Evolutionary conservation across 1,140 invertebrate genomes (phyloP).

Genomic region (Atta texana): DNA sequence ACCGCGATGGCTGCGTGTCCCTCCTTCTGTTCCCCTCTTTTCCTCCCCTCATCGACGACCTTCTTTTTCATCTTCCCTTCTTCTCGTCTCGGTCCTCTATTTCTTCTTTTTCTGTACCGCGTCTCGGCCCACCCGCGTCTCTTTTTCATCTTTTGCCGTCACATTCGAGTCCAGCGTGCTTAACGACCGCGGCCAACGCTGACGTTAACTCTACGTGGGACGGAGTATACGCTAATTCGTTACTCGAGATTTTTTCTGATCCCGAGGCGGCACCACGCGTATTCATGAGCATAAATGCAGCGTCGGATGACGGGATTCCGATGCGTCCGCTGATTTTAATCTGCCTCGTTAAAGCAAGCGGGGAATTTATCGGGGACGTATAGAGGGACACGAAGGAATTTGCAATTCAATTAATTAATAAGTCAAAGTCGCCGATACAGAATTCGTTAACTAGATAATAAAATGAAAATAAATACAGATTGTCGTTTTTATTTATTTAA

Average conservation of each 20-base stretch:
- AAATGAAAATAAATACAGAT: background rate
- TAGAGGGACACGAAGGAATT: constrained; percentile 27
- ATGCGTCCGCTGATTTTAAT: constrained; percentile 55
- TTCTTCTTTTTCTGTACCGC: constrained; percentile 41
- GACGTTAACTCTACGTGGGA: constrained; percentile 57
- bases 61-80: constrained; percentile 59
- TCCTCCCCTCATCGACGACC: constrained; percentile 41
- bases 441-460: background rate
- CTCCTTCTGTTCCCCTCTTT: background rate
- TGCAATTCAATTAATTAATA: constrained; percentile 51
- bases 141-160: constrained; percentile 56
- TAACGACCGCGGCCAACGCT: constrained; percentile 48
- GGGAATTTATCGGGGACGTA: constrained; percentile 19
- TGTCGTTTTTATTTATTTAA: background rate
- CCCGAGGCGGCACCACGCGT: constrained; percentile 44
- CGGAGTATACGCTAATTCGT: constrained; percentile 57
- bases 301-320: constrained; percentile 41
- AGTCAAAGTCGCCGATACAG: background rate
- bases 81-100: constrained; percentile 38
- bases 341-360: constrained; percentile 5
- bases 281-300: constrained; percentile 43
- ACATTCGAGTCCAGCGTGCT: constrained; percentile 21
- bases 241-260: constrained; percentile 60
- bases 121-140: constrained; percentile 26
- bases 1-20: constrained; percentile 26